These are phyloP conservation scores for Himalopsyche phryganea DNA, from an alignment of 1,140 invertebrate species.

Conservation along the genomic window DNA sequence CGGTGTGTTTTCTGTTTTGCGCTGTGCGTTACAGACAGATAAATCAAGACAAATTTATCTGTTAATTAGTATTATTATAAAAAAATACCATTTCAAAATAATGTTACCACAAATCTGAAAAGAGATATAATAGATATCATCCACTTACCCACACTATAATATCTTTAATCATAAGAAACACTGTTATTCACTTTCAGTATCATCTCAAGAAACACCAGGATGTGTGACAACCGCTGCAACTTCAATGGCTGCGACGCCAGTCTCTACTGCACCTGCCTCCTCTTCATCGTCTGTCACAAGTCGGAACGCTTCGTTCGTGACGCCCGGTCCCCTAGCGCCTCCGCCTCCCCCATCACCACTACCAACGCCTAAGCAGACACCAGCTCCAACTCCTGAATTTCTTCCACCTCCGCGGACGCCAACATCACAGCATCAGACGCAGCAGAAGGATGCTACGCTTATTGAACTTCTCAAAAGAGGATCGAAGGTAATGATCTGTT, in stretches of 20 bases:
- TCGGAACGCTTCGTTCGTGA: conserved; percentile 42
- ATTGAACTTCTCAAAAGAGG: conserved; percentile 63
- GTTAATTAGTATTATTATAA: no score
- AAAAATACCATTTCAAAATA: no score
- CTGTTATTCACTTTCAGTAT: no score
- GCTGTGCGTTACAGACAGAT: no score
- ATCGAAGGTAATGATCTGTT: conserved; percentile 61
- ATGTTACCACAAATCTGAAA: no score
- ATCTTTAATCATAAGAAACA: no score
- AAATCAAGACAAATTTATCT: no score
- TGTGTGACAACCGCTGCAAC: background rate
- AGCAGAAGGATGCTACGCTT: conserved; percentile 54
- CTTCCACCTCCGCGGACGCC: conserved; percentile 59
- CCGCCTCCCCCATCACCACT: conserved; percentile 53
- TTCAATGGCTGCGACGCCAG: conserved; percentile 1
- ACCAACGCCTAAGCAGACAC: conserved; percentile 47
- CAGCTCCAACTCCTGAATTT: conserved; percentile 45
- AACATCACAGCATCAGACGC: conserved; percentile 53
- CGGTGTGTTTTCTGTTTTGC: no score
- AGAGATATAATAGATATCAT: no score
- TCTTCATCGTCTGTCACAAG: conserved; percentile 5
- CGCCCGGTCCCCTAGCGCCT: conserved; percentile 53
- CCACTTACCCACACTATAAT: no score
- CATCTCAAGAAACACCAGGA: background rate
- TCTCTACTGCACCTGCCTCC: background rate